Percentiles rank a stretch among this genome's conserved stretches.
These are phyloP conservation scores for Diachasmimorpha longicaudata DNA, from an alignment of 1,140 invertebrate genomes.

Conservation along the genomic window DNA sequence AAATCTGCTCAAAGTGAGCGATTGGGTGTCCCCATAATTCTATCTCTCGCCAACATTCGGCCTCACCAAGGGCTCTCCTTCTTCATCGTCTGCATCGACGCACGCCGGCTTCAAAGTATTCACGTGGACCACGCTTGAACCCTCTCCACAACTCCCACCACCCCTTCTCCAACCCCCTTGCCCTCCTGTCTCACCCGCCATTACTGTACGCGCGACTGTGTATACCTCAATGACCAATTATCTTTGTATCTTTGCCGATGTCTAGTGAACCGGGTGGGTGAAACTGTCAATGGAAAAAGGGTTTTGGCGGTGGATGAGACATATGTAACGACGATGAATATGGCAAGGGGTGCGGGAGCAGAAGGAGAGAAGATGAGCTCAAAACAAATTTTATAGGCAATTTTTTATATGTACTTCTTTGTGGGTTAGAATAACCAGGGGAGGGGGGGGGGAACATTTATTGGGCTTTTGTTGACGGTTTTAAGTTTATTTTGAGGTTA, in stretches of 20 bases:
- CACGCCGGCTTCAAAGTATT: constrained; percentile 28
- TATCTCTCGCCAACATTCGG: background rate
- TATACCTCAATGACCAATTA: constrained; percentile 63
- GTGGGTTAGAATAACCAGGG: background rate
- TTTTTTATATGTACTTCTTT: background rate
- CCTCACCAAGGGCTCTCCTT: background rate
- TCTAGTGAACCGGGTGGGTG: constrained; percentile 49
- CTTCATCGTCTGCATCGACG: background rate
- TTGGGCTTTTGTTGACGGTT: background rate
- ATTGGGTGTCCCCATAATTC: constrained; percentile 37
- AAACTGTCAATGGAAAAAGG: constrained; percentile 57
- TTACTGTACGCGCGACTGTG: constrained; percentile 32
- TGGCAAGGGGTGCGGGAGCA: no score
- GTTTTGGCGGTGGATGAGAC: constrained; percentile 37
- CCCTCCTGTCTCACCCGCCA: no score
- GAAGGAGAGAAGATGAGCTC: background rate
- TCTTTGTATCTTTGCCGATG: constrained; percentile 61
- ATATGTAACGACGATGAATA: constrained; percentile 25
- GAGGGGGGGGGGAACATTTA: background rate
- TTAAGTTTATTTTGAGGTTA: background rate
- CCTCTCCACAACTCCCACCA: background rate
- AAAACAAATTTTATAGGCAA: background rate
- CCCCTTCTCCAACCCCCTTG: background rate
- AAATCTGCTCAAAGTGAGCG: constrained; percentile 58
- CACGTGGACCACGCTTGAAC: background rate